These are phyloP conservation scores for Gnathonemus longibarbis DNA, from an alignment of 2,113 vertebrate genomes.

Conservation along the genomic window DNA sequence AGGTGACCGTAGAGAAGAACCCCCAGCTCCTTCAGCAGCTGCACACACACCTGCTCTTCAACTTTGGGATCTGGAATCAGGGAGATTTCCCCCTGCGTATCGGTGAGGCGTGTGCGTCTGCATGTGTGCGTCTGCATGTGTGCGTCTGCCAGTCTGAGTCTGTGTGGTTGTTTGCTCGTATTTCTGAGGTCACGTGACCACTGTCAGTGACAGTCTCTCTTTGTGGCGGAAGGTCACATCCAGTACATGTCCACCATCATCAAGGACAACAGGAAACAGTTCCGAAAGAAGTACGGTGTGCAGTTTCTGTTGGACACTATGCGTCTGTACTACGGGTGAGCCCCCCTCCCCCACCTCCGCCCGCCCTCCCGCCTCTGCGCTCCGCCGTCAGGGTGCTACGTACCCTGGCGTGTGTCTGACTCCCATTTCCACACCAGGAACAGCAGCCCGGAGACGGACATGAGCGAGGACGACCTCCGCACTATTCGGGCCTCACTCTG, in stretches of 20 bases:
- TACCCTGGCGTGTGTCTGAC: not conserved
- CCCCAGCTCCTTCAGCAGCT: constrained; percentile 80
- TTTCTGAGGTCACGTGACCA: not conserved
- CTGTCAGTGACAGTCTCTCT: constrained; percentile 1
- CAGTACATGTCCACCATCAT: constrained; percentile 94
- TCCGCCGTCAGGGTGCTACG: not conserved
- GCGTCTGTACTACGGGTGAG: constrained; percentile 89
- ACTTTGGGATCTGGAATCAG: constrained; percentile 92
- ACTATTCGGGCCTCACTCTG: constrained; percentile 82
- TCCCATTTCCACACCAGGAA: constrained; percentile 32
- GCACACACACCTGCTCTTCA: constrained; percentile 87
- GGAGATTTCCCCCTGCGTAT: constrained; percentile 93
- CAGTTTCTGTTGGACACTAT: constrained; percentile 89
- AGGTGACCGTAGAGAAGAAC: constrained; percentile 85
- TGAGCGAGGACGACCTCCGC: constrained; percentile 78
- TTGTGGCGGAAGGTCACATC: constrained; percentile 75
- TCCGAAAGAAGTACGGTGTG: constrained; percentile 88
- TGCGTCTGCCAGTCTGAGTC: not conserved
- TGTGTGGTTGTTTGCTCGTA: not conserved
- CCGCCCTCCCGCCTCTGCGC: not conserved
- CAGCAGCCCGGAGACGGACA: constrained; percentile 61
- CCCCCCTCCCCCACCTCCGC: not conserved
- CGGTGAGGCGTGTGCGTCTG: constrained; percentile 56
- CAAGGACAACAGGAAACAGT: constrained; percentile 92
- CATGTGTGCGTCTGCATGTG: not conserved